Evolutionary conservation across 2,113 vertebrate genomes (phyloP).

Genomic region (Craseonycteris thonglongyai): DNA sequence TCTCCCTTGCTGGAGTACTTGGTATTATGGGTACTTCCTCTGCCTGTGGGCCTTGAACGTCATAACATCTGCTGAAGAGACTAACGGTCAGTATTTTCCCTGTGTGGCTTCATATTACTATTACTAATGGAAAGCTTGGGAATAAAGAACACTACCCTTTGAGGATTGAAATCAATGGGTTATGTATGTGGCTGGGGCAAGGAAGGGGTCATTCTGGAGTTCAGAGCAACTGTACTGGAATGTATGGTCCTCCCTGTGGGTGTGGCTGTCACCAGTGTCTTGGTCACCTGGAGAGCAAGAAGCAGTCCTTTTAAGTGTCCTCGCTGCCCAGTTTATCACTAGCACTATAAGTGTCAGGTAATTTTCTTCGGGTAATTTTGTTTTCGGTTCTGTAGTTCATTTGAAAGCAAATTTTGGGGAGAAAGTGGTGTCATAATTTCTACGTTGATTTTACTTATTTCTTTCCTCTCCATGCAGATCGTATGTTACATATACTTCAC

Average conservation of each 20-base stretch:
- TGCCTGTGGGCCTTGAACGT: accelerated
- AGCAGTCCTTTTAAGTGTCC: background rate
- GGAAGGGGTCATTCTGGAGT: background rate
- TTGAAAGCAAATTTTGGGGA: background rate
- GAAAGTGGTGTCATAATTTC: background rate
- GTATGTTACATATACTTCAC: slow-evolving; percentile 93
- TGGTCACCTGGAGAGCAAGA: background rate
- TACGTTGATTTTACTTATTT: background rate
- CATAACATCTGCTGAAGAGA: background rate
- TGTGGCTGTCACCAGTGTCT: background rate
- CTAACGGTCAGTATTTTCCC: accelerated
- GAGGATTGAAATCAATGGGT: background rate
- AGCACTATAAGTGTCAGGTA: background rate
- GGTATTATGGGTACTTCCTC: background rate
- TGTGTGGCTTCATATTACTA: background rate
- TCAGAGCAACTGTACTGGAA: accelerated
- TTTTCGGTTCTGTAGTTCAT: background rate
- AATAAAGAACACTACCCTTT: background rate
- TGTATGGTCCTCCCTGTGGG: accelerated
- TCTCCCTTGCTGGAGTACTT: background rate
- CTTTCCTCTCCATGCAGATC: slow-evolving; percentile 75
- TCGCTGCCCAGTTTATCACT: background rate
- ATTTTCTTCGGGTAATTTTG: background rate
- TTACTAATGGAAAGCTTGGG: background rate
- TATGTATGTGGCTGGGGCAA: accelerated